Base-by-base conservation (phyloP, 2,888 invertebrate species). In the Patella pellucida region DNA sequence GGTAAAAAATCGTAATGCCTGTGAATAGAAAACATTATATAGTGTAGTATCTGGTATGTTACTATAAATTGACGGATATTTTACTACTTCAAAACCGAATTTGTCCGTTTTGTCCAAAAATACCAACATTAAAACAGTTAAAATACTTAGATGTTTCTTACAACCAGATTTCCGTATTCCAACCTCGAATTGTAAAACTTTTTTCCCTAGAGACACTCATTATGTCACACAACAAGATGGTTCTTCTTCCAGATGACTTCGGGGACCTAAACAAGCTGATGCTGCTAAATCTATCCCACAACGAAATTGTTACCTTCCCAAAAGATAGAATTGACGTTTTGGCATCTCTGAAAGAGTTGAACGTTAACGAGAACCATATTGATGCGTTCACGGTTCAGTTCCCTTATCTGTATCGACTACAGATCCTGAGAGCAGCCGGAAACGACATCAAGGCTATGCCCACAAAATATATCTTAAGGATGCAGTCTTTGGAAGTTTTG, bases 361-460 rank as follows among this genome's bases (percentile, higher is more conserved):
- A 97, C 89, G 89, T 97, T 11, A 95, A 95, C 9, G 92, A 95
- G 87, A 97, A 98, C 90, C 93, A 93, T 79, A 94, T 98, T 82
- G 93, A 93, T 78, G 95, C 95, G 82, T 92, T 97, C 82, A 89
- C 90, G 0, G 85, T 84, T 52, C 86, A 87, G 71, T 88, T 90
- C 72, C 87, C 90, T 0, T 89, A 89, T 76, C 83, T 90, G 50
- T 89, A 88, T 78, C 79, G 90, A 54, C 79, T 90, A 19, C n/a
- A 75, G 73, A 50, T 76, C 0, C 80, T 90, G 12, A 79, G 80
- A n/a, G 88, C 87, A 15, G 77, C 84, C 12, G 79, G 85, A 41
- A 90, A 90, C 76, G 89, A 89, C 78, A 78, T 90, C 1, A 79
- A 82, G 52, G 81, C 83, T 14, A 82, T 90, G 51, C 90, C 90